Conservation (phyloP, 2,888 invertebrate genomes). For the Habrosyne pyritoides region DNA sequence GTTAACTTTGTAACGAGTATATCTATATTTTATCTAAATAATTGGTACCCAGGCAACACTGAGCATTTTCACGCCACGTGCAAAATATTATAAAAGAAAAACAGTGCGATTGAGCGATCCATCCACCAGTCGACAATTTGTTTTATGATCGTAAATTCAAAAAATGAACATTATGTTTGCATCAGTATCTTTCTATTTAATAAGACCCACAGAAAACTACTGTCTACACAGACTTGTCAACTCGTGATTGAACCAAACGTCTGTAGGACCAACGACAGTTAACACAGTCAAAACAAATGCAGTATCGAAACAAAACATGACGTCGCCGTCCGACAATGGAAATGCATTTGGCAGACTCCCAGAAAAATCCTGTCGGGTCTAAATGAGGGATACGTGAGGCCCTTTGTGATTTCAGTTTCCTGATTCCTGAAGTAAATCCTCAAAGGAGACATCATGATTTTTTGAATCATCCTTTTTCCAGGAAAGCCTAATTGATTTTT, state of each 20-base stretch:
- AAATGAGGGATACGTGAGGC: neutral
- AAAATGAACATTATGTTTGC: too few species aligned
- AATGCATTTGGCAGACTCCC: conserved; percentile 36
- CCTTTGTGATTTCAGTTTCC: conserved; percentile 10
- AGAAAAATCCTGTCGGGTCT: conserved; percentile 11
- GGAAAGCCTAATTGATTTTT: conserved; percentile 12
- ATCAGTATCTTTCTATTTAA: too few species aligned
- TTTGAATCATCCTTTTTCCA: conserved; percentile 7
- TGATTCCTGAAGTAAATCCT: neutral
- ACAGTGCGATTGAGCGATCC: too few species aligned
- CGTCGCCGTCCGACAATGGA: conserved; percentile 33
- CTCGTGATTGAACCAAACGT: conserved; percentile 7
- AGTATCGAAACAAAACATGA: conserved; percentile 8
- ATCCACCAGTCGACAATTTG: too few species aligned
- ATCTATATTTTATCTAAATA: too few species aligned
- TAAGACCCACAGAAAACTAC: too few species aligned
- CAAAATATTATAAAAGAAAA: too few species aligned
- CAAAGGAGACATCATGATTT: conserved; percentile 6
- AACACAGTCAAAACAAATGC: conserved; percentile 35
- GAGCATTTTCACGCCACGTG: too few species aligned
- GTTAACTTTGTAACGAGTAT: too few species aligned
- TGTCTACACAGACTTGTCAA: too few species aligned
- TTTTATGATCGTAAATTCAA: too few species aligned
- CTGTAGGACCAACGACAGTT: conserved; percentile 36
- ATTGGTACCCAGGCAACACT: too few species aligned